Conservation (phyloP, 2,113 vertebrate genomes). For the Pluvialis apricaria region DNA sequence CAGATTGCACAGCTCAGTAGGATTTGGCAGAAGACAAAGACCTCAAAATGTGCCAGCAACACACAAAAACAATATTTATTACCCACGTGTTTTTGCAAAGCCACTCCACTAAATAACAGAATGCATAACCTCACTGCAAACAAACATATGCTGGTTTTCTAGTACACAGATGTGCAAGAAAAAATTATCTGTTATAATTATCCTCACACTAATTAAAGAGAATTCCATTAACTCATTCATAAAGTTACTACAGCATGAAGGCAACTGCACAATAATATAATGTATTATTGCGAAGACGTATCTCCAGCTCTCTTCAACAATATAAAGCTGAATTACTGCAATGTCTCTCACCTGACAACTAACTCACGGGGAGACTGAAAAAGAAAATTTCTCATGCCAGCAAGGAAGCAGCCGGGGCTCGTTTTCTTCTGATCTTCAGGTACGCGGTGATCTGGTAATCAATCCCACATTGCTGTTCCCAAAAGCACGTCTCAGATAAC, state of each 20-base stretch:
- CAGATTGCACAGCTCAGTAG: not conserved
- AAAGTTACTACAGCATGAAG: not conserved
- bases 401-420: not conserved
- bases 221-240: not conserved
- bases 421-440: not conserved
- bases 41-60: slow-evolving; percentile 9
- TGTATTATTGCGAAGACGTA: not conserved
- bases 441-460: not conserved
- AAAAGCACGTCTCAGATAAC: not conserved
- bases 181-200: not conserved
- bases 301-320: not conserved
- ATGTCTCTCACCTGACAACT: not conserved
- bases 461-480: not conserved
- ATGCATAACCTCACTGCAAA: not conserved
- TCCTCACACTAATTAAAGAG: not conserved
- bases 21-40: not conserved
- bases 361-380: not conserved
- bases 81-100: not conserved
- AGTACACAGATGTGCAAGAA: not conserved
- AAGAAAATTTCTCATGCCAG: not conserved
- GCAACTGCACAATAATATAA: not conserved
- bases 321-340: not conserved
- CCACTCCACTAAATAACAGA: not conserved
- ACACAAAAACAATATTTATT: not conserved
- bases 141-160: not conserved